These are phyloP conservation scores for Tricholaema leucomelas DNA, from an alignment of 2,113 vertebrate species.

Conservation along the genomic window DNA sequence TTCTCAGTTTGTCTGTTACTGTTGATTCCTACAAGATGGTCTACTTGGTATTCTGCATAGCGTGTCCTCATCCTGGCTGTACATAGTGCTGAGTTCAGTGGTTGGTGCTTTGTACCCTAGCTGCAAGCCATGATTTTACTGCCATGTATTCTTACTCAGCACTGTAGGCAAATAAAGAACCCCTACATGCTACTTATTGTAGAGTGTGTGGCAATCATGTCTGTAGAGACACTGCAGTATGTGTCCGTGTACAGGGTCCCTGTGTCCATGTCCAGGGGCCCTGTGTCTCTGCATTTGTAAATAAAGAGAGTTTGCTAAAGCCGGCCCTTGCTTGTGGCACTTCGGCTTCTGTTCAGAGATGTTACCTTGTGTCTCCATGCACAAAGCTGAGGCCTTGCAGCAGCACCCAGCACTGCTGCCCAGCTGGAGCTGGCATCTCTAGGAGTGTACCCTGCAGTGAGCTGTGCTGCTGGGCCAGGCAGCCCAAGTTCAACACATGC, in stretches of 20 bases:
- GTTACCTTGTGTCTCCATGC: background rate
- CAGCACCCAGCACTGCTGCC: background rate
- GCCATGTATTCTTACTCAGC: constrained; percentile 74
- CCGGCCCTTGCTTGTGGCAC: constrained; percentile 58
- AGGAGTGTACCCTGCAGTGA: background rate
- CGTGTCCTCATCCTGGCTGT: constrained; percentile 61
- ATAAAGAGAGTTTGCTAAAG: constrained; percentile 82
- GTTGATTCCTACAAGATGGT: constrained; percentile 42
- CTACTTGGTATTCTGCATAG: constrained; percentile 71
- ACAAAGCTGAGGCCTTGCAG: background rate
- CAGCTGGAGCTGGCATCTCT: background rate
- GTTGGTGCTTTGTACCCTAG: constrained; percentile 73
- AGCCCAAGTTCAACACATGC: background rate
- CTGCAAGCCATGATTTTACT: constrained; percentile 74
- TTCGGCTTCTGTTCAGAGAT: background rate
- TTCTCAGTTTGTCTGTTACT: constrained; percentile 42
- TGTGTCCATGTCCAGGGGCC: constrained; percentile 66
- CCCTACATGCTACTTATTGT: constrained; percentile 70
- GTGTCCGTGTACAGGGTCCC: constrained; percentile 70
- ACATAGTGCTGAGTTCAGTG: constrained; percentile 70
- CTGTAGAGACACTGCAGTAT: constrained; percentile 76
- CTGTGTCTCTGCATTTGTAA: constrained; percentile 78
- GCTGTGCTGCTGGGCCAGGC: background rate
- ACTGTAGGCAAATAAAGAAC: constrained; percentile 67
- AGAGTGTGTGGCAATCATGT: constrained; percentile 72